Evolutionary conservation across 37 sponge, comb jelly and placozoan genomes (phyloP).

Genomic region (Chondrilla cf. caribensis): DNA sequence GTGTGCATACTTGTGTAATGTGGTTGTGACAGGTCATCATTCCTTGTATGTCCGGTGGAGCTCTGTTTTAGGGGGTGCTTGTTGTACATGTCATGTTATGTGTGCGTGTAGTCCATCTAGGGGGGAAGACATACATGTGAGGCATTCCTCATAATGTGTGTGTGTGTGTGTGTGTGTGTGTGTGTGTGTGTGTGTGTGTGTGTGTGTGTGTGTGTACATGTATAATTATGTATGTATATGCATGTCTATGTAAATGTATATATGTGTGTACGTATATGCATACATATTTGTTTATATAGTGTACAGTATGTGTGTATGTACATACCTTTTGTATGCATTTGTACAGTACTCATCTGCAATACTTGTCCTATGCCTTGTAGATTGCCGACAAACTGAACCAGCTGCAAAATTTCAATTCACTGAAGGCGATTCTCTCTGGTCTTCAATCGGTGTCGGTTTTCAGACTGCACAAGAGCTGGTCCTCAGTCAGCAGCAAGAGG

Average conservation of each 20-base stretch:
- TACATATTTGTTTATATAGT: not conserved
- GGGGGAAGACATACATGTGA: too few relatives aligned
- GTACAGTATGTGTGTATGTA: not conserved
- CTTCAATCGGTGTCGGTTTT: constrained; percentile 57
- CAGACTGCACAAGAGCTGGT: constrained; percentile 49
- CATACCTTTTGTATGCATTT: not conserved
- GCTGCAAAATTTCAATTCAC: constrained; percentile 60
- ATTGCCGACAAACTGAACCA: constrained; percentile 49
- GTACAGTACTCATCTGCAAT: not conserved
- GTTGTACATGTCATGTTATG: too few relatives aligned
- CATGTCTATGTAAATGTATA: not conserved
- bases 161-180: too few relatives aligned
- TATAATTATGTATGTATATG: too few relatives aligned
- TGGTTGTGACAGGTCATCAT: too few relatives aligned
- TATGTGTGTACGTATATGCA: not conserved
- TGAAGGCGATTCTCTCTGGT: constrained; percentile 63
- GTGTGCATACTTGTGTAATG: too few relatives aligned
- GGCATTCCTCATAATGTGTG: too few relatives aligned
- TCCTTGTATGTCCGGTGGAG: too few relatives aligned
- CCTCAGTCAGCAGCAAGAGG: constrained; percentile 27
- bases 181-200: too few relatives aligned
- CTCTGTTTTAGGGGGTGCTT: too few relatives aligned
- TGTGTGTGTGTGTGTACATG: too few relatives aligned
- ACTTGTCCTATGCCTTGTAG: constrained; percentile 7
- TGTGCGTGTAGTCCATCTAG: too few relatives aligned